Evolutionary conservation across 2,888 invertebrate species (phyloP).

Genomic region (Oligia latruncula): DNA sequence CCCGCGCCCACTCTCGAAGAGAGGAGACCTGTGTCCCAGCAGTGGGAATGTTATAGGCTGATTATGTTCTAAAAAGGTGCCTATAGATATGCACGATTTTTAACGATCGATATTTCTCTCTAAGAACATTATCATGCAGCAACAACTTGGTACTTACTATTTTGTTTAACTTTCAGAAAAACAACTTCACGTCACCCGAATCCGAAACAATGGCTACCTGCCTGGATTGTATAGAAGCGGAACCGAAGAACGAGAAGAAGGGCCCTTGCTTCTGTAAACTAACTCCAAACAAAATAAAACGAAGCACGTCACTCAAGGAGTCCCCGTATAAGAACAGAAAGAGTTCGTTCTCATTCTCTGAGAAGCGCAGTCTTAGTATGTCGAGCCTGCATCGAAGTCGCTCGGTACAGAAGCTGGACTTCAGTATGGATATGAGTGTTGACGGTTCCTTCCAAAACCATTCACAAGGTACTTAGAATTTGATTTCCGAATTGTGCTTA

Average conservation of each 20-base stretch:
- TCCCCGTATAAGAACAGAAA: constrained; percentile 80
- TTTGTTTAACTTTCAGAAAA: constrained; percentile 77
- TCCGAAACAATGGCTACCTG: constrained; percentile 85
- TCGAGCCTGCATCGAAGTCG: constrained; percentile 84
- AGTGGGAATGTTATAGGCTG: too few species aligned
- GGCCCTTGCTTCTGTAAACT: constrained; percentile 80
- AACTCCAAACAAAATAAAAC: constrained; percentile 80
- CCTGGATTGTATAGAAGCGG: constrained; percentile 78
- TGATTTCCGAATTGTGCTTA: neutral
- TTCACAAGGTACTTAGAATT: constrained; percentile 77
- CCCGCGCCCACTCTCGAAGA: too few species aligned
- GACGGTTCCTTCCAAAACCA: constrained; percentile 85
- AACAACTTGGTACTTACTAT: neutral
- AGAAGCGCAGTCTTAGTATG: constrained; percentile 84
- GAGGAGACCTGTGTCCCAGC: too few species aligned
- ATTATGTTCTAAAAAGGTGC: neutral
- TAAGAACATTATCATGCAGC: neutral
- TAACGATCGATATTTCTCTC: neutral
- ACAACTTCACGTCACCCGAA: constrained; percentile 85
- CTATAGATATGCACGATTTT: neutral
- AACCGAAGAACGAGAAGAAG: constrained; percentile 73
- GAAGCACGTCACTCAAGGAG: constrained; percentile 84
- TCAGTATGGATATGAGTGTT: constrained; percentile 89
- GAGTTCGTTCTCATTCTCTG: constrained; percentile 77
- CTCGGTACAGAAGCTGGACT: constrained; percentile 88